These are phyloP conservation scores for Eptatretus atami DNA, from an alignment of 2,797 vertebrate genomes.

Conservation along the genomic window DNA sequence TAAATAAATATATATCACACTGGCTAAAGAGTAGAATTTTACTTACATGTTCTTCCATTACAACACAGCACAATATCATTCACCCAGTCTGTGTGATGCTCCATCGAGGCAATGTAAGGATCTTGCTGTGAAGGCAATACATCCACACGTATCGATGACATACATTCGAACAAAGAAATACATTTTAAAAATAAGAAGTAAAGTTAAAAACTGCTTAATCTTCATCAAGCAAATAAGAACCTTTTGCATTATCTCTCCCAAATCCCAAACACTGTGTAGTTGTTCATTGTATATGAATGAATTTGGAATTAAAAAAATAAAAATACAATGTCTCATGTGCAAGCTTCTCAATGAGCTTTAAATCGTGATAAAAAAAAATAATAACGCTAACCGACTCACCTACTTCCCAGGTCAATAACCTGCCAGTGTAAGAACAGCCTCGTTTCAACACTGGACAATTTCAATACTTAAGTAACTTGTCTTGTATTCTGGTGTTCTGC, in stretches of 20 bases:
- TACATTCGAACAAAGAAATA: too few species aligned
- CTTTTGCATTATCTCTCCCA: background rate
- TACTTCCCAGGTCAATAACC: too few species aligned
- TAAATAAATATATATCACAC: background rate
- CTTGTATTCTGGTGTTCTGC: too few species aligned
- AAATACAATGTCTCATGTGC: too few species aligned
- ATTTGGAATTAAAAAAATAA: too few species aligned
- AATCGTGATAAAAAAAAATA: too few species aligned
- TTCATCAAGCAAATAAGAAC: background rate
- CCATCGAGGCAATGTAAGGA: conserved; percentile 92
- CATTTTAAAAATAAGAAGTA: conserved; percentile 11
- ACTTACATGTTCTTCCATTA: conserved; percentile 87
- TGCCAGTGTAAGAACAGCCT: too few species aligned
- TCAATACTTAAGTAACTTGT: too few species aligned
- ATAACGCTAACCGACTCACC: too few species aligned
- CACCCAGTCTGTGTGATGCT: conserved; percentile 96
- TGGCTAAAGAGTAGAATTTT: conserved; percentile 8
- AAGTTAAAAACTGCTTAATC: conserved; percentile 4
- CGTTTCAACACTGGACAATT: too few species aligned
- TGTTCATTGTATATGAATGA: too few species aligned
- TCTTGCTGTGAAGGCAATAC: conserved; percentile 37
- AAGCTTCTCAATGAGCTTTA: too few species aligned
- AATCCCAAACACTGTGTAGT: conserved; percentile 2
- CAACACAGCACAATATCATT: conserved; percentile 98
- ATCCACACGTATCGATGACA: background rate